Percentiles rank a stretch among this genome's conserved stretches.
These are phyloP conservation scores for Acanthis flammea DNA, from an alignment of 2,797 vertebrate species.

Conservation along the genomic window DNA sequence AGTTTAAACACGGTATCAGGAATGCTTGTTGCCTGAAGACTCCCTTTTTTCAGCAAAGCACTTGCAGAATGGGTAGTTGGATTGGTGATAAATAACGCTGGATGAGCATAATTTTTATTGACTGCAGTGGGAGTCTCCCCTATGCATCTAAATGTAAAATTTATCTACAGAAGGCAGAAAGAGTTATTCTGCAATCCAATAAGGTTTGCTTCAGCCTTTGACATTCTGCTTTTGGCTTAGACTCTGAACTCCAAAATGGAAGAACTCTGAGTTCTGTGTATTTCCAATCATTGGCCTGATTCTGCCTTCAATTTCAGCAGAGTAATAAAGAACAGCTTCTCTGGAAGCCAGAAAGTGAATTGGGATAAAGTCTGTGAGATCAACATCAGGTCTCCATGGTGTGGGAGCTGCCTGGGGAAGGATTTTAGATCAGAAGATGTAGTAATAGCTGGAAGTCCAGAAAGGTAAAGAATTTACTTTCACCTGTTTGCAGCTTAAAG, in stretches of 20 bases:
- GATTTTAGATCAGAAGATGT: conserved; percentile 3
- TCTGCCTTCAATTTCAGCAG: neutral
- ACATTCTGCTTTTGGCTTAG: conserved; percentile 20
- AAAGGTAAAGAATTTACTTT: conserved; percentile 1
- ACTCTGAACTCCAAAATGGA: neutral
- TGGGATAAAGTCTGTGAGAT: neutral
- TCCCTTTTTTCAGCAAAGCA: neutral
- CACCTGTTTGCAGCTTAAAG: neutral
- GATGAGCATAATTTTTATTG: conserved; percentile 26
- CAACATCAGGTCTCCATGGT: neutral
- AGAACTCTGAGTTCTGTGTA: neutral
- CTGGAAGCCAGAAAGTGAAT: neutral
- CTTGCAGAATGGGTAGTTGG: neutral
- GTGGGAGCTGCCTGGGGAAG: neutral
- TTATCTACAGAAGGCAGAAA: conserved; percentile 49
- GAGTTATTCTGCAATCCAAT: conserved; percentile 5
- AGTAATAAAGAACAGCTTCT: neutral
- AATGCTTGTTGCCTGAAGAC: neutral
- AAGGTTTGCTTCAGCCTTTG: conserved; percentile 26
- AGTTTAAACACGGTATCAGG: neutral
- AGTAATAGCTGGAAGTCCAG: neutral
- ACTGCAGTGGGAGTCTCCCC: neutral
- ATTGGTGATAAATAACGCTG: neutral
- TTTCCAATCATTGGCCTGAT: neutral
- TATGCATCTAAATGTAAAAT: conserved; percentile 43